Evolutionary conservation across 2,888 invertebrate species (phyloP).

Genomic region (Odontocolon sp.): DNA sequence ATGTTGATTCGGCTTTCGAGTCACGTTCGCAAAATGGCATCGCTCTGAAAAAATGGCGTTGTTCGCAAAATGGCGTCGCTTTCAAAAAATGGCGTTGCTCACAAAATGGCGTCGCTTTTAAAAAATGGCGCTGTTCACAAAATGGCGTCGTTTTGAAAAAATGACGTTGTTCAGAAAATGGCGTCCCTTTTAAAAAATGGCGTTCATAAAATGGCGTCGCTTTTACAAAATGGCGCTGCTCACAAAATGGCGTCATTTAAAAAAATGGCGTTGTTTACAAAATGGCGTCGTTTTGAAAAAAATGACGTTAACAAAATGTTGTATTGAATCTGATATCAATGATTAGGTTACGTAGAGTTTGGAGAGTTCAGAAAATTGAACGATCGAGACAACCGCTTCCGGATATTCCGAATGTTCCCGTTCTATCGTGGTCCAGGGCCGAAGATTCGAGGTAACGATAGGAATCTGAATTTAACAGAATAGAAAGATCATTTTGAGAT

Average conservation of each 20-base stretch:
- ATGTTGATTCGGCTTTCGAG: background rate
- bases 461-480: background rate
- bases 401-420: conserved; percentile 16
- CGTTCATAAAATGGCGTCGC: background rate
- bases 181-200: background rate
- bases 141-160: background rate
- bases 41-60: no score
- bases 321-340: background rate
- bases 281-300: no score
- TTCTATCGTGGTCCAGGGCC: no score
- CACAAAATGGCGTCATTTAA: background rate
- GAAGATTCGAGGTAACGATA: conserved; percentile 49
- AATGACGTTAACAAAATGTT: background rate
- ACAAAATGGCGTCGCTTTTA: background rate
- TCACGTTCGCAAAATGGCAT: background rate
- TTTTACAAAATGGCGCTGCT: background rate
- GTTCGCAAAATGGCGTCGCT: background rate
- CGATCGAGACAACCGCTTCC: background rate
- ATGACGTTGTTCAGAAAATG: background rate
- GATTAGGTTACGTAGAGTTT: conserved; percentile 8
- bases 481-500: conserved; percentile 14
- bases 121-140: background rate
- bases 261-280: no score
- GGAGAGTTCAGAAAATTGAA: background rate
- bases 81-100: background rate